These are phyloP conservation scores for cat (Felis catus) DNA, from an alignment of 2,113 vertebrate genomes.

Conservation along the genomic window DNA sequence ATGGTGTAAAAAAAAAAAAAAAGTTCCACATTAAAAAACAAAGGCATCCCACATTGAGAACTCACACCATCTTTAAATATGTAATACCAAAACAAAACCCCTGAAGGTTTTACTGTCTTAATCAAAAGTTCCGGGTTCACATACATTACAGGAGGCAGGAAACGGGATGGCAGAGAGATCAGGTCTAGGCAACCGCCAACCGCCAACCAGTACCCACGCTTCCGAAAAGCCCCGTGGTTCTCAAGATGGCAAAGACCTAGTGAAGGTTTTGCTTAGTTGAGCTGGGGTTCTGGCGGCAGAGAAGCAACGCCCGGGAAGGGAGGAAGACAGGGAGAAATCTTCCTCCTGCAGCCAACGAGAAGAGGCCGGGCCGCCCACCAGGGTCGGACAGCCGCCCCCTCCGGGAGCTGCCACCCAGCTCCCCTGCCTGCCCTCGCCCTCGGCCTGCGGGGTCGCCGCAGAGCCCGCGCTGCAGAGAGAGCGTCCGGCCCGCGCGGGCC, in stretches of 20 bases:
- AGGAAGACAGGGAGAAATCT: neutral
- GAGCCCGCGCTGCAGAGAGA: neutral
- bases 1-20: neutral
- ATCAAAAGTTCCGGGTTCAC: neutral
- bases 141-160: neutral
- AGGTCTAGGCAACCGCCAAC: neutral
- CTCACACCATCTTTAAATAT: neutral
- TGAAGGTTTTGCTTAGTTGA: neutral
- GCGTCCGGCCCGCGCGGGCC: constrained; percentile 59
- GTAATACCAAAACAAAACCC: neutral
- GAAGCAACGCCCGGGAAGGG: neutral
- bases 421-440: neutral
- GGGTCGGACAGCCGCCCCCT: neutral
- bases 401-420: neutral
- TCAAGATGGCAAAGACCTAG: neutral
- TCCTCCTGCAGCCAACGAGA: neutral
- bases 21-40: neutral
- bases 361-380: neutral
- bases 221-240: neutral
- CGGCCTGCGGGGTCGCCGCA: neutral
- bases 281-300: neutral
- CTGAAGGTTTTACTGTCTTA: neutral
- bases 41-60: neutral
- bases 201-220: neutral
- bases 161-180: accelerated